Base-by-base conservation (phyloP, 1,140 invertebrate genomes). In the Bursaphelenchus mucronatus region DNA sequence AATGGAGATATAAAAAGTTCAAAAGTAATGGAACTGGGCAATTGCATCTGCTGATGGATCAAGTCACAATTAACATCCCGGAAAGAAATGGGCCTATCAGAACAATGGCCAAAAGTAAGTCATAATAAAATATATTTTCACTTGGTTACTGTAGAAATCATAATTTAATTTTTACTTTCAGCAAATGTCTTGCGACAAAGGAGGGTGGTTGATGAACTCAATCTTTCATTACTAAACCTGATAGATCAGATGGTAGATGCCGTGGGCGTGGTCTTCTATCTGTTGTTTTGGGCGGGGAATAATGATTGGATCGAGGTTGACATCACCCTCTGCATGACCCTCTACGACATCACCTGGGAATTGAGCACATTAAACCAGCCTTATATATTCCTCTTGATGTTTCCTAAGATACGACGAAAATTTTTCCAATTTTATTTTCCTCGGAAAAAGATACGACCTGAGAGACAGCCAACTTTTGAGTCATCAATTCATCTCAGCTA, bases 191-290 rank as follows among this genome's bases (percentile, higher is more conserved):
- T 62, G 17, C 21, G 47, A 21, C 59, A 55, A 17, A 30, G 49
- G n/a, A 50, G 59, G 10, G 51, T 62, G 47, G 21, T 62, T 4
- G 59, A 39, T 19, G 59, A 62, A 55, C 45, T 62, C 9, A 51
- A 64, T 51, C 39, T 64, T 30, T 64, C 63, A 15, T 47, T 64
- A 13, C 39, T 64, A 4, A 64, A 41, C 30, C 30, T 64, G 19
- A 15, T 64, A 30, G 63, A 64, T 61, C 63, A 64, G 41, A 64
- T 64, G 13, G 41, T 64, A 40, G 63, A 64, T 59, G 63, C 63
- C 39, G 21, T 64, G 49, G 63, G 63, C 15, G 56, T 64, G 13
- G 11, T 64, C 15, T 64, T 64, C 51, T 64, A 64, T 61, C 13
- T 64, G 41, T n/a, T 64, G n/a, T 64, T 64, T 19, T 64, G 63